Evolutionary conservation across 2,113 vertebrate species (phyloP).

Genomic region (Entelurus aequoreus): DNA sequence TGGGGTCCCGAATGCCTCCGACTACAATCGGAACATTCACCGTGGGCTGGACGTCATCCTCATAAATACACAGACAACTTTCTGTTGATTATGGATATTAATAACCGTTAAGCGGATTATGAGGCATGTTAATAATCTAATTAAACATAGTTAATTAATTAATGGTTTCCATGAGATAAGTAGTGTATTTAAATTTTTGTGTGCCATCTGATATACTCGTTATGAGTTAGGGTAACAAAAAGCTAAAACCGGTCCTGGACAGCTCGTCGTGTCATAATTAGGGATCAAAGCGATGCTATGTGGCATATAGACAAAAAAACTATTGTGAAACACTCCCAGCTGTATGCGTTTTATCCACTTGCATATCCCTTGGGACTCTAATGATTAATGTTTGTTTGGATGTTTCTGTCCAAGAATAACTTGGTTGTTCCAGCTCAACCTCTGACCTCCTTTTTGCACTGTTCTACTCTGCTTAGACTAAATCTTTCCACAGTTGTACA

Average conservation of each 20-base stretch:
- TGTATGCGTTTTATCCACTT: conserved; percentile 18
- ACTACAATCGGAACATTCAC: not conserved
- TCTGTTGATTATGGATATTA: not conserved
- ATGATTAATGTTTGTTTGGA: conserved; percentile 8
- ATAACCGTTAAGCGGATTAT: not conserved
- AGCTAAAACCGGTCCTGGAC: conserved; percentile 46
- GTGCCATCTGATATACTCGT: too few relatives aligned
- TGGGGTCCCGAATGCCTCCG: not conserved
- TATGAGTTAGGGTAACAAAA: too few relatives aligned
- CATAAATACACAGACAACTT: not conserved
- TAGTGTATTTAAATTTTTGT: too few relatives aligned
- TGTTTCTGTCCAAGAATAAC: conserved; percentile 33
- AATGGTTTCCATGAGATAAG: too few relatives aligned
- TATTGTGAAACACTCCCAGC: conserved; percentile 17
- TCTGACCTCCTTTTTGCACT: conserved; percentile 28
- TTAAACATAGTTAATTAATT: too few relatives aligned
- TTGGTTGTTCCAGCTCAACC: conserved; percentile 36
- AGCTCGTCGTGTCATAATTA: conserved; percentile 9
- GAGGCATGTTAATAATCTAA: not conserved
- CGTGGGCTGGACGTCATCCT: not conserved
- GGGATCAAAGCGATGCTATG: conserved; percentile 17
- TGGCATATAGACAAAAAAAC: conserved; percentile 2
- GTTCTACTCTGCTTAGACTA: conserved; percentile 3
- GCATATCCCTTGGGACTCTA: conserved; percentile 36
- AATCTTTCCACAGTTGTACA: too few relatives aligned